A percentile compares a stretch with the other conserved stretches of the same genome.
Evolutionary conservation across 2,888 invertebrate genomes (phyloP).

Genomic region (Erebia epiphron): DNA sequence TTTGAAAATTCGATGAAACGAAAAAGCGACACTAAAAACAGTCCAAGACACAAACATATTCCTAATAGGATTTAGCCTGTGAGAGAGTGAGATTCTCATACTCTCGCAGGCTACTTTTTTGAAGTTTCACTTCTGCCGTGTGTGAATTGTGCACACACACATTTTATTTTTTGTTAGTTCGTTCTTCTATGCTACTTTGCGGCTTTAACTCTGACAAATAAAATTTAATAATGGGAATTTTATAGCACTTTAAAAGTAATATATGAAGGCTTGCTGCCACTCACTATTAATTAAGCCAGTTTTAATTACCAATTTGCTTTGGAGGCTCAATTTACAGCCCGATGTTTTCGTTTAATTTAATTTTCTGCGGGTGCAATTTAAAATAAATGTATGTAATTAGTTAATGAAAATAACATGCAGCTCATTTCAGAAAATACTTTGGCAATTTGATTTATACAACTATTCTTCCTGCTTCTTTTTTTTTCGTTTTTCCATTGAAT

Average conservation of each 20-base stretch:
- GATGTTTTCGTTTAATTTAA: slow-evolving; percentile 28
- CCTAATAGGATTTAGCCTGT: too few species aligned
- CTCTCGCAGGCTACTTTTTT: too few species aligned
- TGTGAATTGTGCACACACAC: too few species aligned
- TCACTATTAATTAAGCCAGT: slow-evolving; percentile 28
- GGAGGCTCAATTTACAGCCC: slow-evolving; percentile 24
- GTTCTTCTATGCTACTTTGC: background rate
- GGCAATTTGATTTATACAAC: background rate
- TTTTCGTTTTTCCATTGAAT: too few species aligned
- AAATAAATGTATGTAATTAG: slow-evolving; percentile 8
- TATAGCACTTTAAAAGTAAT: slow-evolving; percentile 22
- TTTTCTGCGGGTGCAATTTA: slow-evolving; percentile 9
- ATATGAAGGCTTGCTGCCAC: slow-evolving; percentile 20
- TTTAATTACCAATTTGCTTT: slow-evolving; percentile 31
- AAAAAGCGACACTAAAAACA: too few species aligned
- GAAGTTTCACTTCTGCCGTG: too few species aligned
- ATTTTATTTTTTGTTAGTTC: background rate
- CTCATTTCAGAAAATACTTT: background rate
- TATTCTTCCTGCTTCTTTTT: too few species aligned
- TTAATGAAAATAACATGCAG: slow-evolving; percentile 1
- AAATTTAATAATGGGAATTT: slow-evolving; percentile 10
- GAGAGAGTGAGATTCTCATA: too few species aligned
- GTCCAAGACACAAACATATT: too few species aligned
- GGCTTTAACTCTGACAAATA: background rate
- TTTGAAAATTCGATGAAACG: too few species aligned